Conservation (phyloP, 1,140 invertebrate species). For the Drosophila teissieri region DNA sequence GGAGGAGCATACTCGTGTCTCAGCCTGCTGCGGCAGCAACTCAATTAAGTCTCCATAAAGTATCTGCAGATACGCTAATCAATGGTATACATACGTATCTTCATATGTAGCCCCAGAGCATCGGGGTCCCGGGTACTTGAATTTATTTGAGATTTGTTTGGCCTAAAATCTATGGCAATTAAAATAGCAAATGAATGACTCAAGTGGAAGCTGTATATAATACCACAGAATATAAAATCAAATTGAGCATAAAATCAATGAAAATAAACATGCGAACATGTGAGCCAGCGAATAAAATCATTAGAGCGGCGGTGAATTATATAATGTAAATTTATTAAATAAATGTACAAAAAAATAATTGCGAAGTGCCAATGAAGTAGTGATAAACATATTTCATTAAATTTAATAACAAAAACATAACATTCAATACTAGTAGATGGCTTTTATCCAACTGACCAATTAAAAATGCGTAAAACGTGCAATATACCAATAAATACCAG, state of each 20-base stretch:
- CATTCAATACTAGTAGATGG: neutral
- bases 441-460: neutral
- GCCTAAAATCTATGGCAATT: slow-evolving; percentile 30
- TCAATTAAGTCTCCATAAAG: slow-evolving; percentile 82
- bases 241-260: slow-evolving; percentile 19
- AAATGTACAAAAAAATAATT: too few species aligned
- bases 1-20: slow-evolving; percentile 23
- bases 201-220: slow-evolving; percentile 7
- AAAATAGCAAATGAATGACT: slow-evolving; percentile 33
- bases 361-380: too few species aligned
- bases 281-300: neutral
- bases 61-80: slow-evolving; percentile 78
- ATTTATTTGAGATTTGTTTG: slow-evolving; percentile 53
- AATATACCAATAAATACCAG: slow-evolving; percentile 31
- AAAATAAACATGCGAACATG: slow-evolving; percentile 3
- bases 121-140: slow-evolving; percentile 24
- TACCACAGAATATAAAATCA: slow-evolving; percentile 1
- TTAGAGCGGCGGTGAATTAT: neutral
- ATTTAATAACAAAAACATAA: too few species aligned
- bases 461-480: slow-evolving; percentile 26
- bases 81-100: slow-evolving; percentile 61
- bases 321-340: neutral
- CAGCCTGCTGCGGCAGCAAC: slow-evolving; percentile 47
- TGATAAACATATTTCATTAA: too few species aligned
- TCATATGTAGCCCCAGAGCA: slow-evolving; percentile 23